Evolutionary conservation across 2,797 vertebrate genomes (phyloP), one percentile per base, ranked within the genome.

Genomic region (Tangara arthus): DNA sequence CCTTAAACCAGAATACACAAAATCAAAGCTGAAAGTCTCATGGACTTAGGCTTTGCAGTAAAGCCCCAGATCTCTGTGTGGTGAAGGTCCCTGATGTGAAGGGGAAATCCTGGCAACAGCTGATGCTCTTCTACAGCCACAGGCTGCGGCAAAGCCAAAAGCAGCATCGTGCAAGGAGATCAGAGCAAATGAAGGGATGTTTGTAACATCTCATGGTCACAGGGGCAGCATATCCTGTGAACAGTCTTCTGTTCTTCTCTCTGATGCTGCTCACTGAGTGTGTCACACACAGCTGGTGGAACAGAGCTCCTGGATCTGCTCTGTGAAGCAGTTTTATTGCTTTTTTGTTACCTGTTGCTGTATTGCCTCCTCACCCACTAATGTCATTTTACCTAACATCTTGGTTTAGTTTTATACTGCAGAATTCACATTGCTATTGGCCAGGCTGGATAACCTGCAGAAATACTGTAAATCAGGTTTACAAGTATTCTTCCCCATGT

Each of bases 381-480:
- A 82, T 35, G 39, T 53, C 65, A 49, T 72, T 70, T 52, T 57
- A 49, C 37, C 72, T 52, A 59, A 49, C 8, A 34, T 57, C 64
- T 60, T 64, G 46, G 37, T 64, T 63, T 59, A 47, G 53, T 64
- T 64, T 44, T 73, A 9, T 15, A 24, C 3, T 14, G 57, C 47
- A 83, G 37, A 88, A 81, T 32, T 78, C 4, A 1, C 46, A 39
- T 52, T 82, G 91, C 66, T 87, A 79, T 82, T 79, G 61, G 66
- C 53, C 6, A 6, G 35, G 57, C 42, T 15, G 8, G 30, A n/a
- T 64, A 92, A 88, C 75, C 68, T 85, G 65, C 88, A 95, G 69
- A 60, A 87, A 91, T 65, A 60, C 16, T 68, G 68, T 93, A 94
- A 94, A 85, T 71, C 69, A 81, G n/a, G 56, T 80, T 94, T 92